Evolutionary conservation across 2,113 vertebrate genomes (phyloP), one percentile per base, ranked within the genome.

Genomic region (Nibea albiflora): DNA sequence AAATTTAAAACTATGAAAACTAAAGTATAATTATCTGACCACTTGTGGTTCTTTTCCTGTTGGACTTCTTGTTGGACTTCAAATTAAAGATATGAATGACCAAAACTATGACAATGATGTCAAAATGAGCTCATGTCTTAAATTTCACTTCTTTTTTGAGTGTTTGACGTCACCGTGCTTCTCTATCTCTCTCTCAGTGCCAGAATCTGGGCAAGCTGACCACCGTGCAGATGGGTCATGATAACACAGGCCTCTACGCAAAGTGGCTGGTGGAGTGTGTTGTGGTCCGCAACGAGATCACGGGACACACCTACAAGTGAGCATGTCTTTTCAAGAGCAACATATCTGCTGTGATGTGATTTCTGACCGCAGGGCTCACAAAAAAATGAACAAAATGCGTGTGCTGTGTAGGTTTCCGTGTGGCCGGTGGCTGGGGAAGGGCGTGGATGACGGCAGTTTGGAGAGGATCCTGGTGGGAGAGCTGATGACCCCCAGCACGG

Each of bases 201-300:
- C 98, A 99, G 95, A 99, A 99, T 91, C 93, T 99, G 85, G 98
- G 98, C 31, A 99, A 99, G 81, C 96, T 99, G 90, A 99, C 98
- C 82, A 99, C 98, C 9, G 97, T 98, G 77, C 98, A 99, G 92
- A 99, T 99, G 94, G 98, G 98, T 86, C 98, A 99, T 22, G 98
- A 99, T 92, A 99, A 99, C 94, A 96, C 98, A 20, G 98, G 98
- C 4, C 93, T 99, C 47, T 99, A 99, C 65, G 98, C 98, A 62
- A 99, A 99, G 89, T 99, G 98, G 98, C 95, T 99, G 24, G 98
- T 99, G 88, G 98, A 99, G 92, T 97, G 93, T 65, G 97, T 99
- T 64, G 93, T 99, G 92, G 96, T 99, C 89, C 97, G 98, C 82
- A 99, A 99, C 64, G 98, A 98, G 93, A 97, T 99, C 93, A 99